These are phyloP conservation scores for Micromys minutus DNA, from an alignment of 2,113 vertebrate species.

Conservation along the genomic window DNA sequence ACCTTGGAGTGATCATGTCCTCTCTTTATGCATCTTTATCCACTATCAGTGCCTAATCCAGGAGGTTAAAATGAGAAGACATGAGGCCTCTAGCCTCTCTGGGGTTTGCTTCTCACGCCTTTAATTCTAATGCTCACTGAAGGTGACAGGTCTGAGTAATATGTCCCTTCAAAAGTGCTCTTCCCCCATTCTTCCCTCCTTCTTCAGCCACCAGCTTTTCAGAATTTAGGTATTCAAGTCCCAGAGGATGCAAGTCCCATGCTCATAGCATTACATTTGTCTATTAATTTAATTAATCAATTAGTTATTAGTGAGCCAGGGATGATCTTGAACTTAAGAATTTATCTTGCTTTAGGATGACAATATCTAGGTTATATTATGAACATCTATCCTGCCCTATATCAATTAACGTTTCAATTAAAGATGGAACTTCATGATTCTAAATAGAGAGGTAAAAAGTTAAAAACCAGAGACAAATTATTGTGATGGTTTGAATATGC, in stretches of 20 bases:
- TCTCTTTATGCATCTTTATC: not conserved
- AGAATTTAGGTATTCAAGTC: not conserved
- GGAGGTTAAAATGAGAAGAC: not conserved
- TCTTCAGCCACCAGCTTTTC: not conserved
- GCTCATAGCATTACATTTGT: not conserved
- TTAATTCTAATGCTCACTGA: not conserved
- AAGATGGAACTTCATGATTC: not conserved
- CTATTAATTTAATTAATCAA: not conserved
- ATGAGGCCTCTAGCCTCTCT: not conserved
- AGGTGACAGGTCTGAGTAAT: not conserved
- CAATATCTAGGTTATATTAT: not conserved
- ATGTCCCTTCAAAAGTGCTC: not conserved
- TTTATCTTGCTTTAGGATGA: not conserved
- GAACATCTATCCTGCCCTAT: not conserved
- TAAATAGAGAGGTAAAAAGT: not conserved
- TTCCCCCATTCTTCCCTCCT: not conserved
- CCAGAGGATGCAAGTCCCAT: not conserved
- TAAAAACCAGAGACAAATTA: not conserved
- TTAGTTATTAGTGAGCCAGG: not conserved
- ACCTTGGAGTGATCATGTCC: not conserved
- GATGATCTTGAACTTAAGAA: not conserved
- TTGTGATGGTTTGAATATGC: too few relatives aligned
- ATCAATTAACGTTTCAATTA: too few relatives aligned
- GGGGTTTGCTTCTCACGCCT: not conserved
- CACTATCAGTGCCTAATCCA: too few relatives aligned